A percentile compares a stretch with the other conserved stretches of the same genome.
Evolutionary conservation across 2,797 vertebrate species (phyloP).

Genomic region (Octomys mimax): DNA sequence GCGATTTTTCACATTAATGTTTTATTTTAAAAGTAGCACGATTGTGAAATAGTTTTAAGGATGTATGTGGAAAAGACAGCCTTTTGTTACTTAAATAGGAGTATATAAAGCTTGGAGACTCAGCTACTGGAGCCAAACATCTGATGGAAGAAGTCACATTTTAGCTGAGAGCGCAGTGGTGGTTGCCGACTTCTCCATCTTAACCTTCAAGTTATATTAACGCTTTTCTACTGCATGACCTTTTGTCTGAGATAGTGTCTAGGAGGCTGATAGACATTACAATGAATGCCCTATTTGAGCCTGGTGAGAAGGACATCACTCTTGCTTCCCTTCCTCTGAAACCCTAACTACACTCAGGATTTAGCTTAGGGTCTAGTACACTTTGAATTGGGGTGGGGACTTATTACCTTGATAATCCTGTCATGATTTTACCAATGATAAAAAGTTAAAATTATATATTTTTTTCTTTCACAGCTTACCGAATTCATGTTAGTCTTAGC

Average conservation of each 20-base stretch:
- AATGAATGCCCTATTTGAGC: conserved; percentile 28
- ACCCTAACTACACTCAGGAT: not conserved
- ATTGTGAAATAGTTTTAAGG: conserved; percentile 7
- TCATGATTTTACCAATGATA: conserved; percentile 31
- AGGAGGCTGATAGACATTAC: conserved; percentile 35
- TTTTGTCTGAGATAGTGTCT: conserved; percentile 63
- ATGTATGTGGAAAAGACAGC: not conserved
- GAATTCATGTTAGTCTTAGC: conserved; percentile 94
- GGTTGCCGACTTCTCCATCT: conserved; percentile 35
- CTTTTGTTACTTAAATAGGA: conserved; percentile 24
- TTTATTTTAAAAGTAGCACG: conserved; percentile 52
- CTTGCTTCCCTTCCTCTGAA: not conserved
- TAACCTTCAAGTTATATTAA: conserved; percentile 56
- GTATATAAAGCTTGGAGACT: conserved; percentile 36
- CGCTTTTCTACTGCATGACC: conserved; percentile 34
- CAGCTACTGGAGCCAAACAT: conserved; percentile 27
- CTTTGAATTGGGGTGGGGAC: not conserved
- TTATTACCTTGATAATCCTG: conserved; percentile 40
- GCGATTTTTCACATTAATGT: conserved; percentile 30
- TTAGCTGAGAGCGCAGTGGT: conserved; percentile 32
- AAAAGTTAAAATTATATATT: not conserved
- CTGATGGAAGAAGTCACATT: conserved; percentile 6
- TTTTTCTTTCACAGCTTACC: conserved; percentile 90
- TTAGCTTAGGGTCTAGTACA: conserved; percentile 16
- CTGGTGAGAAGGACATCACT: not conserved